Percentiles rank a stretch among this genome's conserved stretches.
Evolutionary conservation across 1,140 invertebrate genomes (phyloP).

Genomic region (Caligus rogercresseyi): DNA sequence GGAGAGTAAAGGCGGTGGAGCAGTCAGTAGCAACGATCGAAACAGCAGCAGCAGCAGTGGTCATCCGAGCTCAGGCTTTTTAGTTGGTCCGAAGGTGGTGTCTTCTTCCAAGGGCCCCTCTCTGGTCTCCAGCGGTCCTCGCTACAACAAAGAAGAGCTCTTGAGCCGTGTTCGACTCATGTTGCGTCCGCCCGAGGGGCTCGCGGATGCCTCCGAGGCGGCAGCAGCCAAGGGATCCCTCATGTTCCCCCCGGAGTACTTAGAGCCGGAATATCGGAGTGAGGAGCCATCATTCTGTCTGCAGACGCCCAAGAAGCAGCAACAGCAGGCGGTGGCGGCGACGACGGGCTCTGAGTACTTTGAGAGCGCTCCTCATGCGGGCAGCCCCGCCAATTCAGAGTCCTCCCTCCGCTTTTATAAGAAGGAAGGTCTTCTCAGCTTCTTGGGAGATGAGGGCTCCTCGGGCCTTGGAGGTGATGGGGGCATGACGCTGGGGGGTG

Average conservation of each 20-base stretch:
- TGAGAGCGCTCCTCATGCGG: too few species aligned
- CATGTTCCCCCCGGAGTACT: background rate
- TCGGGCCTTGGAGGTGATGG: background rate
- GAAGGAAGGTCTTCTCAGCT: background rate
- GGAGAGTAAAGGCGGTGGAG: conserved; percentile 24
- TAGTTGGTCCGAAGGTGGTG: conserved; percentile 27
- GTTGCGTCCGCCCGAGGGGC: conserved; percentile 18
- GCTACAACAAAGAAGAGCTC: background rate
- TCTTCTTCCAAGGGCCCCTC: background rate
- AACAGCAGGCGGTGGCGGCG: conserved; percentile 11
- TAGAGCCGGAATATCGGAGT: background rate
- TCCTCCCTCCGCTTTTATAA: conserved; percentile 6
- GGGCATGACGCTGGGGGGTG: too few species aligned
- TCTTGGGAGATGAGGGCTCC: background rate
- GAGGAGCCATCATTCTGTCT: background rate
- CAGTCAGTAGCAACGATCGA: background rate
- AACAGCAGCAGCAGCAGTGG: background rate
- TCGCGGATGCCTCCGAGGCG: too few species aligned
- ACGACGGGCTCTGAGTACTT: too few species aligned
- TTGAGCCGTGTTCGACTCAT: background rate
- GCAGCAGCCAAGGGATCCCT: too few species aligned
- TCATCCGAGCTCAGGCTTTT: too few species aligned
- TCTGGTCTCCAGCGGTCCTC: conserved; percentile 26
- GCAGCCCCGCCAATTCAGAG: background rate
- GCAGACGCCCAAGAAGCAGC: background rate